phyloP scores from a whole-genome alignment of 2,797 vertebrate species.

The Benthosema pterotum region DNA sequence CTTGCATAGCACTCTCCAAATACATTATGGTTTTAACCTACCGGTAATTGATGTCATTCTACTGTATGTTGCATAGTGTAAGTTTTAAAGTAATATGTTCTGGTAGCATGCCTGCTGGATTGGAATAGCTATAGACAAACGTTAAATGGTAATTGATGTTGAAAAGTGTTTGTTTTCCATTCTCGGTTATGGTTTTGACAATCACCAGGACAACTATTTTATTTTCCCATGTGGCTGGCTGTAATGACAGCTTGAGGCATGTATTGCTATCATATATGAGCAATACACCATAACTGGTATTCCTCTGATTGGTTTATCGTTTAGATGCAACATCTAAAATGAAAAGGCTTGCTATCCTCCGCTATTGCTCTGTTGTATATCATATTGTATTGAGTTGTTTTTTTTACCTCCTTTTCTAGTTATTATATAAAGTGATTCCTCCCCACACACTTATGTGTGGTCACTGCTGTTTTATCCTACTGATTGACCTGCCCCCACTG shows the following conservation, averaged over 20 bases:
- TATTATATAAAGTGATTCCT: no score
- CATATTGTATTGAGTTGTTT: no score
- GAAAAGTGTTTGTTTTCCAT: conserved; percentile 11
- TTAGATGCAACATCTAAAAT: no score
- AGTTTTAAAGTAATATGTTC: conserved; percentile 5
- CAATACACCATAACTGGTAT: no score
- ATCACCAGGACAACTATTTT: conserved; percentile 24
- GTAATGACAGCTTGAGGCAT: conserved; percentile 22
- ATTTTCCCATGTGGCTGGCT: conserved; percentile 2
- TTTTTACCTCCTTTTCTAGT: no score
- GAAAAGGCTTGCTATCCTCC: no score
- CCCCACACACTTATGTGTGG: no score
- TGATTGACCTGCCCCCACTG: no score
- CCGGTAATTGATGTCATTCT: conserved; percentile 6
- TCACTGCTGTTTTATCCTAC: no score
- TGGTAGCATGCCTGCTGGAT: conserved; percentile 7
- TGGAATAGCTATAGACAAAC: not conserved
- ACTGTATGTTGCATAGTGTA: not conserved
- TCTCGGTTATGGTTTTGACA: conserved; percentile 33
- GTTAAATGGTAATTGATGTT: conserved; percentile 6
- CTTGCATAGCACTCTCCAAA: conserved; percentile 1
- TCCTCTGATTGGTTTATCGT: no score
- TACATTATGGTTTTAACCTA: conserved; percentile 9
- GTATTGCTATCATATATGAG: conserved; percentile 25
- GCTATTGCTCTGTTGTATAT: no score